Base-by-base conservation (phyloP, 35 echinoderm and acorn worm species). In the Chiridota heheva region DNA sequence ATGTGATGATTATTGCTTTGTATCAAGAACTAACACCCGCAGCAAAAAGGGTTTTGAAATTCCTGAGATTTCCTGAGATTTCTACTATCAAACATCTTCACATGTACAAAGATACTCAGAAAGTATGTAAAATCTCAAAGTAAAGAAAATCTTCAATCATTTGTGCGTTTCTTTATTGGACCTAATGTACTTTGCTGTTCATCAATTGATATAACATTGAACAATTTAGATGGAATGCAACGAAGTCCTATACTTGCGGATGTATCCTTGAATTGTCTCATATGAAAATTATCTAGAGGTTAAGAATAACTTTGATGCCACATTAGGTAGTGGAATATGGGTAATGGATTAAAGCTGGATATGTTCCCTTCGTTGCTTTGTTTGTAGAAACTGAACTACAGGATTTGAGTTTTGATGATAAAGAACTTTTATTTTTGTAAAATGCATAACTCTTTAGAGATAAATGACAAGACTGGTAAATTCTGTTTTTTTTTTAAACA, bases 281-380 rank as follows among this genome's bases (percentile, higher is more conserved):
- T 79, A 61, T 40, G 56, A 55, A 60, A 36, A 24, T 38, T 79
- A 53, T 27, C 41, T 38, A 25, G 67, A 71, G 29, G 24, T 71
- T 2, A 39, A 27, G 18, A 71, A 71, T 41, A 42, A 71, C 20
- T 71, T 71, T 42, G 38, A 39, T 41, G 36, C 20, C 3, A 39
- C 45, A 22, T 20, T 71, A 18, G 17, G 38, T 15, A 38, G 30
- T 18, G 37, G 37, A 22, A 24, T 71, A 20, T 71, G 67, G 67
- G 67, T 71, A 8, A 71, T n/a, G n/a, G n/a, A n/a, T n/a, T n/a
- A n/a, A n/a, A n/a, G n/a, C n/a, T n/a, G n/a, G n/a, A n/a, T n/a
- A n/a, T n/a, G n/a, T n/a, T n/a, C n/a, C n/a, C n/a, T n/a, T n/a
- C n/a, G n/a, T n/a, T n/a, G n/a, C n/a, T n/a, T n/a, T n/a, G n/a